Conservation (phyloP, 2,888 invertebrate species). For the Cremastinae sp. region DNA sequence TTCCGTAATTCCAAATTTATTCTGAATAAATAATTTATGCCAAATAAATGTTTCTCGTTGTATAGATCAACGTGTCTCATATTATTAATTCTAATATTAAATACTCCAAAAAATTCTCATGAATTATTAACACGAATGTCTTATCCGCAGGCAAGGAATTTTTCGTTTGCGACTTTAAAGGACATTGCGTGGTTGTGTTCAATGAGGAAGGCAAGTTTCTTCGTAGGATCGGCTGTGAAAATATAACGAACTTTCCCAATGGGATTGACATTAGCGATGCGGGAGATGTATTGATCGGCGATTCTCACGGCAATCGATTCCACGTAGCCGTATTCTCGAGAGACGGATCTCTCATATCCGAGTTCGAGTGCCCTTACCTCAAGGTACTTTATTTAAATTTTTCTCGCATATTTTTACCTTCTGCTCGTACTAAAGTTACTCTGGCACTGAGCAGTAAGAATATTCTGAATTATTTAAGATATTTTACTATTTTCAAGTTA, state of each 20-base stretch:
- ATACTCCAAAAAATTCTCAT: too few relatives aligned
- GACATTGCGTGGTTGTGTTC: conserved; percentile 98
- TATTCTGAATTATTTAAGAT: neutral
- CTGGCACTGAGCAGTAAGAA: conserved; percentile 13
- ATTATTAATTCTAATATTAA: too few relatives aligned
- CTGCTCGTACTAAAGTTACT: neutral
- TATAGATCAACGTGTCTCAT: too few relatives aligned
- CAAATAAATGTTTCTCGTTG: too few relatives aligned
- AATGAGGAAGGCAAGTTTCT: conserved; percentile 95
- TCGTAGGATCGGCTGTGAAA: conserved; percentile 96
- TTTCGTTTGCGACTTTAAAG: conserved; percentile 99
- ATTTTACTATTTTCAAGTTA: neutral
- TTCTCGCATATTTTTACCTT: conserved; percentile 7
- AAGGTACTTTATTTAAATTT: conserved; percentile 85
- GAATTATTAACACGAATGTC: conserved; percentile 63
- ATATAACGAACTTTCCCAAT: conserved; percentile 97
- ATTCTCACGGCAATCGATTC: conserved; percentile 98
- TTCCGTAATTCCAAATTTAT: conserved; percentile 6
- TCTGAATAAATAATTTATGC: conserved; percentile 5
- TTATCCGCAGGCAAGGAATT: conserved; percentile 89
- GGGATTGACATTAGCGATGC: conserved; percentile 99
- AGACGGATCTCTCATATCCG: conserved; percentile 92
- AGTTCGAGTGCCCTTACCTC: conserved; percentile 98
- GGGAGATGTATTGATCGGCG: conserved; percentile 97
- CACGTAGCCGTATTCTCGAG: conserved; percentile 97